Base-by-base conservation (phyloP, 2,888 invertebrate genomes). In the Colletes collaris region DNA sequence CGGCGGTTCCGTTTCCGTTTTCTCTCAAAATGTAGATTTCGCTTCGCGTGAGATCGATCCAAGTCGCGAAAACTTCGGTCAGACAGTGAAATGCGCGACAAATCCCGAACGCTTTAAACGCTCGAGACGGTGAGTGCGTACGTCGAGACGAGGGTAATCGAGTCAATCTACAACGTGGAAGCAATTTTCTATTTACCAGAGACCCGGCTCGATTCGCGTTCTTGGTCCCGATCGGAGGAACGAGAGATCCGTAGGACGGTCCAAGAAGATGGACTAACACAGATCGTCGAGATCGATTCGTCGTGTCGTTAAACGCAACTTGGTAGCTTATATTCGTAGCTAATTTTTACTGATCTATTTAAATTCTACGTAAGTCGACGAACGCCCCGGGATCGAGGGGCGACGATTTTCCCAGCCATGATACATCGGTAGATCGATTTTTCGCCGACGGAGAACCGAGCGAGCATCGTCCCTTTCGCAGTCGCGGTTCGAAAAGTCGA, bases 301-400 rank as follows among this genome's bases (percentile, higher is more conserved):
- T 10, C 44, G 44, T 46, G 44, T 46, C 44, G 16, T 52, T 10
- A 58, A 53, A 37, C 60, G 72, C 58, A 83, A 85, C 76, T 83
- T 81, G 87, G 87, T 88, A 88, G 88, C 87, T 88, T 79, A 10
- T 59, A 63, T 68, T 68, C 62, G 84, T 85, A 85, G 84, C 83
- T 88, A 27, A 81, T 85, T 84, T 83, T 79, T 62, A 55, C 13
- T 40, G 16, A 11, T 53, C 13, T 70, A 79, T 62, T 71, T 64
- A 70, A 74, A 71, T 76, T 63, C 53, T 56, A 27, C 37, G 46
- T 67, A 56, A 49, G 16, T 44, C 46, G 3, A 19, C 27, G 35
- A 27, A 16, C 16, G 40, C 11, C 16, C 40, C n/a, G 16, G 7
- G 10, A 27, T 10, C 52, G 50, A 19, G 19, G 59, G 16, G 35